These are phyloP conservation scores for Conger conger DNA, from an alignment of 2,113 vertebrate species.

Conservation along the genomic window DNA sequence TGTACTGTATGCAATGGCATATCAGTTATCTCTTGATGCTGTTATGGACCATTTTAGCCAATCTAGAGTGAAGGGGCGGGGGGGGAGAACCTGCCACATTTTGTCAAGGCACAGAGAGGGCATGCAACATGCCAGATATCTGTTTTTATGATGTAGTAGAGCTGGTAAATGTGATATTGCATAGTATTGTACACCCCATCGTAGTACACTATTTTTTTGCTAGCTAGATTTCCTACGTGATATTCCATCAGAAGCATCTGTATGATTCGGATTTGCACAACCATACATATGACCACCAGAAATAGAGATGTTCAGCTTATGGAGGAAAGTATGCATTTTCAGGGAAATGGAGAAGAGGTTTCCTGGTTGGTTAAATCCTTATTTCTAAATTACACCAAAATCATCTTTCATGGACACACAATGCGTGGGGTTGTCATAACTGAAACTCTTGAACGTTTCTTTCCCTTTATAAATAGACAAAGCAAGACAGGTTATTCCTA, in stretches of 20 bases:
- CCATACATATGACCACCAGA: background rate
- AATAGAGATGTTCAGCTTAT: too few species aligned
- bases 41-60: background rate
- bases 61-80: background rate
- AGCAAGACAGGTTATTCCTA: background rate
- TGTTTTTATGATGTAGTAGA: background rate
- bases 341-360: background rate
- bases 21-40: background rate
- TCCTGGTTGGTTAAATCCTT: background rate
- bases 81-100: slow-evolving; percentile 38
- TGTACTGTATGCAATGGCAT: slow-evolving; percentile 34
- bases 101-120: slow-evolving; percentile 52
- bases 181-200: slow-evolving; percentile 33
- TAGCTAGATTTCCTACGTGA: background rate
- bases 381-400: background rate
- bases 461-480: background rate
- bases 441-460: slow-evolving; percentile 11
- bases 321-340: too few species aligned
- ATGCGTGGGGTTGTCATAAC: slow-evolving; percentile 40
- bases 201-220: background rate
- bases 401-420: slow-evolving; percentile 7
- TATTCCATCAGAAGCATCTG: background rate
- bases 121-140: slow-evolving; percentile 3
- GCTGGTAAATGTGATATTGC: slow-evolving; percentile 46
- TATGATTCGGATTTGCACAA: background rate